A percentile compares a stretch with the other conserved stretches of the same genome.
phyloP scores from a whole-genome alignment of 2,113 vertebrate species.

The Oenanthe melanoleuca region DNA sequence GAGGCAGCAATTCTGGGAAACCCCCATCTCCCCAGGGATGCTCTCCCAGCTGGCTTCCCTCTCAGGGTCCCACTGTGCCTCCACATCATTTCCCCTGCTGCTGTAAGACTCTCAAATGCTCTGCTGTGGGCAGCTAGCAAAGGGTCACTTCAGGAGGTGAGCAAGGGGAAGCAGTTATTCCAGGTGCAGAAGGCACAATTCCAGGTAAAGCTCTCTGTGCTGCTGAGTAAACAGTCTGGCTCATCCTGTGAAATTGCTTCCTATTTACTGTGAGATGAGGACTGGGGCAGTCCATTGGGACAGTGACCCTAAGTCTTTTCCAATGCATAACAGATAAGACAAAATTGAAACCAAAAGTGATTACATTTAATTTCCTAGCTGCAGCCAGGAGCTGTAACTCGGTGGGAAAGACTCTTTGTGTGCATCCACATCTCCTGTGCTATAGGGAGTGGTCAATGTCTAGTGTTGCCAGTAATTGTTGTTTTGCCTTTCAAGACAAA shows the following conservation, averaged over 20 bases:
- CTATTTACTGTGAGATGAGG: neutral
- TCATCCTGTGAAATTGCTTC: neutral
- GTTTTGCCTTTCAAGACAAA: neutral
- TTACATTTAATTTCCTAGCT: neutral
- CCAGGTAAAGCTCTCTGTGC: neutral
- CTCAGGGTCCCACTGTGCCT: too few species aligned
- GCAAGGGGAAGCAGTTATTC: neutral
- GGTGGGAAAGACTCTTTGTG: neutral
- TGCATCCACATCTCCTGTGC: neutral
- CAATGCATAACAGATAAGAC: fast-evolving
- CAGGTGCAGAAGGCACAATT: neutral
- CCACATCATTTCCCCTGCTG: neutral
- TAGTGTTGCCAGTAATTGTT: neutral
- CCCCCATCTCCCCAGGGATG: neutral
- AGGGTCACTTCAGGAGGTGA: neutral
- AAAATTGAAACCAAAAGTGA: neutral
- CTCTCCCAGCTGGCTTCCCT: neutral
- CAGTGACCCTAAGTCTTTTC: neutral
- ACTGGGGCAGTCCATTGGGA: neutral
- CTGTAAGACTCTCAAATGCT: neutral
- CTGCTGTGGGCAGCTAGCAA: neutral
- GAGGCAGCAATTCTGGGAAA: fast-evolving
- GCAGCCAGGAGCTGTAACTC: neutral
- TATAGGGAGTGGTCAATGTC: neutral
- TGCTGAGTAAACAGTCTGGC: neutral